phyloP scores from a whole-genome alignment of 2,888 invertebrate species.

The Allophyes oxyacanthae region DNA sequence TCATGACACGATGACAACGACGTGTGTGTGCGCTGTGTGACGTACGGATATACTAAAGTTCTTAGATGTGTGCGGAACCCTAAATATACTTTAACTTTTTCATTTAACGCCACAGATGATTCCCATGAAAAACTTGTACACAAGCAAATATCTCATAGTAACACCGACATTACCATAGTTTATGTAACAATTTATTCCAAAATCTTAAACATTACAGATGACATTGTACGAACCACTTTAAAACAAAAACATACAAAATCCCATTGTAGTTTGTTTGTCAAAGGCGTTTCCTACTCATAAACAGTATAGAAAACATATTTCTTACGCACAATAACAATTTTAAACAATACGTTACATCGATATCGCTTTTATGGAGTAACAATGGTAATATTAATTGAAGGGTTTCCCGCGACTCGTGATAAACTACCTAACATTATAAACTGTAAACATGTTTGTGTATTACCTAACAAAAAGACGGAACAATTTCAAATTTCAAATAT shows the following conservation, averaged over 20 bases:
- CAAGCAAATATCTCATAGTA: too few species aligned
- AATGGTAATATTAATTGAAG: slow-evolving; percentile 7
- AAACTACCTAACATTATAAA: neutral
- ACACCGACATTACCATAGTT: neutral
- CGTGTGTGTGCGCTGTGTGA: too few species aligned
- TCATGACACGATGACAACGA: too few species aligned
- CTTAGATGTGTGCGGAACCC: too few species aligned
- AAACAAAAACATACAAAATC: slow-evolving; percentile 42
- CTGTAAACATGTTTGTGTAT: slow-evolving; percentile 1
- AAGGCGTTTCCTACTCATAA: slow-evolving; percentile 39
- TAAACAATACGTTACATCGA: slow-evolving; percentile 23
- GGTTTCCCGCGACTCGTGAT: too few species aligned
- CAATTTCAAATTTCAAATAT: too few species aligned
- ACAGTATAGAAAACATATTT: slow-evolving; percentile 4
- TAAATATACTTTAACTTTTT: too few species aligned
- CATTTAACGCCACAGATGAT: too few species aligned
- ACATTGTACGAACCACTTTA: slow-evolving; percentile 7
- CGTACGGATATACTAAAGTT: too few species aligned
- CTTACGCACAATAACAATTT: slow-evolving; percentile 8
- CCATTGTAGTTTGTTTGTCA: slow-evolving; percentile 30
- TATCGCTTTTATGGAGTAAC: slow-evolving; percentile 19
- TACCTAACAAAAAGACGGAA: slow-evolving; percentile 16
- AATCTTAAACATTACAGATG: neutral
- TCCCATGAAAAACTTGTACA: too few species aligned
- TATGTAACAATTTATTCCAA: neutral